These are phyloP conservation scores for Raphicerus campestris DNA, from an alignment of 2,113 vertebrate species.

Conservation along the genomic window DNA sequence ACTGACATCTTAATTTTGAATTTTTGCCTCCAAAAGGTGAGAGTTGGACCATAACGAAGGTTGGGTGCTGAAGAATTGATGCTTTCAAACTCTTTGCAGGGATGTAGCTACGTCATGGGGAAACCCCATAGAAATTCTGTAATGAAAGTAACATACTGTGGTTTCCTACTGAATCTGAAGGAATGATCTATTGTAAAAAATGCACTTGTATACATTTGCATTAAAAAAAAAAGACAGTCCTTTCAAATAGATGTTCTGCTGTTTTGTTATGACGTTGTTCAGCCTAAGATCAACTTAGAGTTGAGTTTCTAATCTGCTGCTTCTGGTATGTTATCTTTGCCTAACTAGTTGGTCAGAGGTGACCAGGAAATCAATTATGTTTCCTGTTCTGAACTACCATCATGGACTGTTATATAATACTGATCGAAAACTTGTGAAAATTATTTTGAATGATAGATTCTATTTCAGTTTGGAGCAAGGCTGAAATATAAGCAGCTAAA, in stretches of 20 bases:
- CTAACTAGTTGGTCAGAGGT: constrained; percentile 19
- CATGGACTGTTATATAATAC: constrained; percentile 47
- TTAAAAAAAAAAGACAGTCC: background rate
- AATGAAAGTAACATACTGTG: background rate
- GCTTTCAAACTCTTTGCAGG: background rate
- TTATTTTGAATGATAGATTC: constrained; percentile 45
- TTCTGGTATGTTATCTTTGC: constrained; percentile 25
- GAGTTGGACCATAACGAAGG: background rate
- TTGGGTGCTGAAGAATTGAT: background rate
- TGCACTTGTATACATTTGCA: background rate
- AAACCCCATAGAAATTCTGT: background rate
- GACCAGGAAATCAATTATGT: constrained; percentile 50
- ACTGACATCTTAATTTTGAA: background rate
- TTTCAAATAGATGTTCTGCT: background rate
- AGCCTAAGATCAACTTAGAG: background rate
- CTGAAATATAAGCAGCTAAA: background rate
- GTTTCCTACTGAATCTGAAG: background rate
- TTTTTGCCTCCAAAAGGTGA: background rate
- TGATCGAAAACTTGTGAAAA: constrained; percentile 54
- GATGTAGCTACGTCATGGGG: accelerated
- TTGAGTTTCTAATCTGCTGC: background rate
- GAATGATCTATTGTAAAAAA: background rate
- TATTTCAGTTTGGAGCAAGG: background rate
- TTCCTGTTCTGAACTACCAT: constrained; percentile 33
- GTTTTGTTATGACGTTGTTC: background rate